These are phyloP conservation scores for Carcharodon carcharias DNA, from an alignment of 2,797 vertebrate species.

Conservation along the genomic window DNA sequence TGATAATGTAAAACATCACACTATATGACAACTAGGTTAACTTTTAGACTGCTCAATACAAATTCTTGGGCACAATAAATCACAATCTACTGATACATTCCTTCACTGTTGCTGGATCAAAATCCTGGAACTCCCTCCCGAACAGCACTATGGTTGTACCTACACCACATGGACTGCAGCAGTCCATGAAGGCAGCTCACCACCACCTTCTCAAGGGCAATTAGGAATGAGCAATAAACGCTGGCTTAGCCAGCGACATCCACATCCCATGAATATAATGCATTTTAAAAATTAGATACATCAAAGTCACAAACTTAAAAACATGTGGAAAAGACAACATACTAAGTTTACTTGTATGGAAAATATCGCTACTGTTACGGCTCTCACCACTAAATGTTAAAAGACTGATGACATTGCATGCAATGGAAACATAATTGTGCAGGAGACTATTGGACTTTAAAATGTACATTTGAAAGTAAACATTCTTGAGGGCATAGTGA, in stretches of 20 bases:
- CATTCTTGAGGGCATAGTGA: background rate
- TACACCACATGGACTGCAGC: too few relatives aligned
- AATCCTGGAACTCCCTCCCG: too few relatives aligned
- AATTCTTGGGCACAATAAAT: background rate
- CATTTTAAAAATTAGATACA: background rate
- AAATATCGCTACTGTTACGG: background rate
- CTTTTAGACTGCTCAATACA: background rate
- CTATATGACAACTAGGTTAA: background rate
- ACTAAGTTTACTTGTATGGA: background rate
- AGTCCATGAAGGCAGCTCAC: too few relatives aligned
- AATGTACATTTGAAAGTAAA: background rate
- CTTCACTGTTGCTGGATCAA: too few relatives aligned
- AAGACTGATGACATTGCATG: background rate
- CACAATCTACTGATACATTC: too few relatives aligned
- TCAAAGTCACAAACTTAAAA: background rate
- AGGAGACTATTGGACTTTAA: background rate
- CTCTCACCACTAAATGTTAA: background rate
- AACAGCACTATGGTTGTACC: too few relatives aligned
- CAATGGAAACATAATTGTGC: background rate
- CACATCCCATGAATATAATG: too few relatives aligned
- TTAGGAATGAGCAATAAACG: too few relatives aligned
- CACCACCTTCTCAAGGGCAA: too few relatives aligned
- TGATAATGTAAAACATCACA: background rate
- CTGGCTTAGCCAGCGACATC: too few relatives aligned
- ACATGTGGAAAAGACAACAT: background rate